Evolutionary conservation across 2,797 vertebrate genomes (phyloP), one percentile per base, ranked within the genome.

Genomic region (Galagoides demidoff): DNA sequence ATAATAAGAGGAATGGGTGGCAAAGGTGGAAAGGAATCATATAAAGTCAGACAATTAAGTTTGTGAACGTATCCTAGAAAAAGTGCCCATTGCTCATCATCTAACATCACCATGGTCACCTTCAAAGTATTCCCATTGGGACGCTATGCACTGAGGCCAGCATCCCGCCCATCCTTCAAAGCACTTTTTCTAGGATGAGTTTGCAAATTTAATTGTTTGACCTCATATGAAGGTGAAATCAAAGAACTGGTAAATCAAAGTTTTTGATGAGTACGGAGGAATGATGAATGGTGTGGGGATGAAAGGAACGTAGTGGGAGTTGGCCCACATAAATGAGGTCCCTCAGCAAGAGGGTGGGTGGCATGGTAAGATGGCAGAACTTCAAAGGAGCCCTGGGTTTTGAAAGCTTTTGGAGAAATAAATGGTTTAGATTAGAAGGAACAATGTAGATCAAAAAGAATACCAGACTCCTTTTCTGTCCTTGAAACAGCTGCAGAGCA

Each of bases 321-420:
- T 34, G 45, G 66, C 20, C 29, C 20, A 31, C 10, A 49, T 8
- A 55, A 78, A 34, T 43, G 55, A 90, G 78, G 52, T 59, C 16
- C 14, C 11, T 5, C 27, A 23, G 31, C 5, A 7, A 34, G 64
- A 73, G 68, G 19, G 43, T 61, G 14, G 17, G 31, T 13, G 23
- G 39, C 31, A 37, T 0, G 70, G 59, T 61, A 84, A 70, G 57
- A 31, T 25, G 43, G 31, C 39, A 23, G 23, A 34, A 34, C 52
- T 79, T 85, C 52, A 25, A 17, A 76, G 66, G 52, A 90, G 43
- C 64, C 34, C 49, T 94, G 61, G 23, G 5, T 27, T 86, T 90
- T 82, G 49, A 90, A 94, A 88, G 66, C n/a, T 77, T 89, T 79
- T 49, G n/a, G 76, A 89, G 64, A 87, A 78, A 95, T 29, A 68